Conservation (phyloP, 2,888 invertebrate genomes). For the Mactromeris polynyma region DNA sequence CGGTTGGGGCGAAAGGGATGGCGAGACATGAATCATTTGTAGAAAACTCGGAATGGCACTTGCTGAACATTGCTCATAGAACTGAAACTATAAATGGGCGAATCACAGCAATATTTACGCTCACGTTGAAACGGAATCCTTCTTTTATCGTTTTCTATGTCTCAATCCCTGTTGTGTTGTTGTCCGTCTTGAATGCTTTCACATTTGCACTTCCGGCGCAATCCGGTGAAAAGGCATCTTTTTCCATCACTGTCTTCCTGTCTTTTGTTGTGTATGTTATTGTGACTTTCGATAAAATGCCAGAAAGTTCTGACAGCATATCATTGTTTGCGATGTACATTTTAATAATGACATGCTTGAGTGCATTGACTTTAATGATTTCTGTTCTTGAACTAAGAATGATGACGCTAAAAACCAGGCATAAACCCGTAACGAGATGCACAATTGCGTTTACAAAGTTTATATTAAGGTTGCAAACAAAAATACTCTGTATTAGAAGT, state of each 20-base stretch:
- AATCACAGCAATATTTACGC: conserved; percentile 41
- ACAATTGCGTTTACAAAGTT: conserved; percentile 29
- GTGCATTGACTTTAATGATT: conserved; percentile 52
- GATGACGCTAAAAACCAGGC: conserved; percentile 28
- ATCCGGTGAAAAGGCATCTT: conserved; percentile 59
- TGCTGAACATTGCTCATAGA: conserved; percentile 31
- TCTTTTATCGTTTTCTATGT: conserved; percentile 58
- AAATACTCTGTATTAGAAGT: conserved; percentile 38
- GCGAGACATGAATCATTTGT: conserved; percentile 47
- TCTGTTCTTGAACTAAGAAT: conserved; percentile 54
- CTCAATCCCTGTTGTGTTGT: conserved; percentile 54
- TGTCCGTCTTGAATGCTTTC: conserved; percentile 50
- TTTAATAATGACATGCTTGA: conserved; percentile 43
- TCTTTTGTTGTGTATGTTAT: conserved; percentile 64
- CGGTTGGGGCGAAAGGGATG: conserved; percentile 52
- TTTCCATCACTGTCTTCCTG: conserved; percentile 57
- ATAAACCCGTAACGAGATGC: conserved; percentile 35
- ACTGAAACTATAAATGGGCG: conserved; percentile 45
- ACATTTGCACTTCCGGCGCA: conserved; percentile 56
- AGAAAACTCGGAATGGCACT: conserved; percentile 61
- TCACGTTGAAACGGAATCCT: conserved; percentile 51
- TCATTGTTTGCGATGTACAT: conserved; percentile 60
- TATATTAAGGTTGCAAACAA: conserved; percentile 36
- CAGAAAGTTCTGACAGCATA: conserved; percentile 58
- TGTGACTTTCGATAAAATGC: conserved; percentile 64